phyloP scores from a whole-genome alignment of 2,113 vertebrate genomes.

The Oreotrochilus melanogaster region DNA sequence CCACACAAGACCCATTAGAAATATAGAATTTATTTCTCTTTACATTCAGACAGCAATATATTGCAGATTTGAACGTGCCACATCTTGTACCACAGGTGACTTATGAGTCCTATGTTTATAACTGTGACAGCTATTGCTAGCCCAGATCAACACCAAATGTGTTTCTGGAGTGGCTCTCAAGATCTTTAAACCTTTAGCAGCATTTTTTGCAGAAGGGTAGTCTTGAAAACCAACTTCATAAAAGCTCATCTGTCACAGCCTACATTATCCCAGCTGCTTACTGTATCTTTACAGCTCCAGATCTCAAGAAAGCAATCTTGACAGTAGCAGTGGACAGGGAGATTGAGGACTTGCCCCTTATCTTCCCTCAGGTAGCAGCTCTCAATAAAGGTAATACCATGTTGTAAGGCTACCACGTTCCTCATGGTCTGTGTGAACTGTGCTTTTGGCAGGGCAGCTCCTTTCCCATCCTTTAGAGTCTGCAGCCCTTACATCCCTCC shows the following conservation, averaged over 20 bases:
- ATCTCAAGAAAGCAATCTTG: not conserved
- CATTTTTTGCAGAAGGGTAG: not conserved
- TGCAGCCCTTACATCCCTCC: not conserved
- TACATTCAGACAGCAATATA: constrained; percentile 61
- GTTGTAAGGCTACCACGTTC: constrained; percentile 10
- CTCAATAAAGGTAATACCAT: not conserved
- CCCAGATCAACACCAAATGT: not conserved
- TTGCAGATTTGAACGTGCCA: constrained; percentile 5
- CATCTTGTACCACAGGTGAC: not conserved
- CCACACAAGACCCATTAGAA: constrained; percentile 67
- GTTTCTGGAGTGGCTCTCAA: not conserved
- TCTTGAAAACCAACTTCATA: not conserved
- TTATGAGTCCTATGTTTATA: not conserved
- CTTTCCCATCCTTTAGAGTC: not conserved
- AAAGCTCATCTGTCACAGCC: not conserved
- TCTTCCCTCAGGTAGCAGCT: not conserved
- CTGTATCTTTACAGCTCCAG: not conserved
- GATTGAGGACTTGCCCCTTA: not conserved
- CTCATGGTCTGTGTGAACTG: not conserved
- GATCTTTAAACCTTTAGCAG: not conserved
- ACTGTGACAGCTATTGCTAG: not conserved
- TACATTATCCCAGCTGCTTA: not conserved
- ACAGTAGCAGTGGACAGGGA: not conserved
- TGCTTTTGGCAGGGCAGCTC: not conserved
- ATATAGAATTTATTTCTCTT: constrained; percentile 85